Evolutionary conservation across 1,140 invertebrate species (phyloP), one percentile per base, ranked within the genome.

Genomic region (Procambarus virginalis): DNA sequence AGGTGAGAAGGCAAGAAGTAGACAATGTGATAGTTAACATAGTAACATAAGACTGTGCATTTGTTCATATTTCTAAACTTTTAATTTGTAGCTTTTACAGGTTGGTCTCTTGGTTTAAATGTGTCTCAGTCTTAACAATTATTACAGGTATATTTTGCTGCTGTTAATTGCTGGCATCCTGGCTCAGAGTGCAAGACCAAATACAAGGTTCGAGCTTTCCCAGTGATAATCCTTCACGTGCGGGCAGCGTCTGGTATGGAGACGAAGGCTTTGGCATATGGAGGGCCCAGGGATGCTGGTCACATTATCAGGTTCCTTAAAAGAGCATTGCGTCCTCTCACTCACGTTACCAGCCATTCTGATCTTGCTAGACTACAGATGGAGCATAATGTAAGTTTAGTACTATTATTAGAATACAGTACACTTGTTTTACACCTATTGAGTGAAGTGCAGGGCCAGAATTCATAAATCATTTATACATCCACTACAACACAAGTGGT

Each of bases 111-210:
- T 34, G 34, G 34, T 34, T 34, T 34, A 34, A 34, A 34, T 1
- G 34, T 34, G 34, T 34, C 34, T 34, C 34, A 34, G 34, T 58
- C 17, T 20, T 9, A 17, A 58, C 22, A 22, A 55, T 80, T 22
- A n/a, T 70, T 70, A n/a, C 60, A 89, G 88, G 79, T 89, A 46
- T 89, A 89, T 46, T 89, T 89, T 64, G 88, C 88, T 45, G 88
- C 88, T 0, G 82, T 89, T 55, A 89, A 89, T 51, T 89, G 88
- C 73, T 89, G 88, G 88, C 88, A 89, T n/a, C 88, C 88, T 20
- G 34, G 58, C 0, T 89, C 88, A 55, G 88, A 89, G 46, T 89
- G 88, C 75, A 84, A 79, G 10, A 49, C 80, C 6, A 55, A 58
- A n/a, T 89, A 84, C 81, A 89, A 89, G 60, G 84, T 89, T 51